Evolutionary conservation across 2,888 invertebrate genomes (phyloP), one percentile per base, ranked within the genome.

Genomic region (Abscondita cerata): DNA sequence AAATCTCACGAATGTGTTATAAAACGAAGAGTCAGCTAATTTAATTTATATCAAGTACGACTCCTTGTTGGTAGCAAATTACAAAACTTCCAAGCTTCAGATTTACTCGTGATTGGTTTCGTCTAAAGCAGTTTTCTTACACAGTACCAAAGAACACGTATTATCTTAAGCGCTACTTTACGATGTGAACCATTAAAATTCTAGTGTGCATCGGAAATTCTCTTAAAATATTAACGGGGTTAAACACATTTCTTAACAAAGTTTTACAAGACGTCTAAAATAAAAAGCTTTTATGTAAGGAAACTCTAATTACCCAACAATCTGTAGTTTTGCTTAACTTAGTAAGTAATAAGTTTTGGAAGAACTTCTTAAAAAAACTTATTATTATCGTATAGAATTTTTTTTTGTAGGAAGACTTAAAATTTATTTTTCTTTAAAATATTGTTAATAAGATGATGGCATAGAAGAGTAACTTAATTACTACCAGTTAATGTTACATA

Each of bases 1-100:
- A 59, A 46, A 51, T 64, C 59, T 64, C 63, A 59, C 59, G 63
- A 54, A 55, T 54, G 55, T 50, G 63, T 64, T 55, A 64, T 64
- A 64, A 64, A 64, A 56, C 63, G 55, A 52, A 64, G 59, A 59
- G 48, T 25, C 46, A 48, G 59, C 59, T 64, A 64, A 64, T 64
- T 64, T 64, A 64, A 64, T 64, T 64, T 64, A 64, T 59, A 64
- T 64, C 63, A 59, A 64, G 63, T 64, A 59, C 63, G 59, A 59
- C 56, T 64, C 63, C 63, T 59, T 56, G 63, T 64, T 64, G 63
- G 55, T 56, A 56, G 63, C 55, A 54, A 64, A 59, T 64, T 64
- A 64, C 63, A 56, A 64, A 64, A 64, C 59, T 64, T 62, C 56
- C 48, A 59, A 59, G 56, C 63, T 59, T 64, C 52, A 59, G 63